Evolutionary conservation across 2,797 vertebrate species (phyloP), one percentile per base, ranked within the genome.

Genomic region (Pterois miles): DNA sequence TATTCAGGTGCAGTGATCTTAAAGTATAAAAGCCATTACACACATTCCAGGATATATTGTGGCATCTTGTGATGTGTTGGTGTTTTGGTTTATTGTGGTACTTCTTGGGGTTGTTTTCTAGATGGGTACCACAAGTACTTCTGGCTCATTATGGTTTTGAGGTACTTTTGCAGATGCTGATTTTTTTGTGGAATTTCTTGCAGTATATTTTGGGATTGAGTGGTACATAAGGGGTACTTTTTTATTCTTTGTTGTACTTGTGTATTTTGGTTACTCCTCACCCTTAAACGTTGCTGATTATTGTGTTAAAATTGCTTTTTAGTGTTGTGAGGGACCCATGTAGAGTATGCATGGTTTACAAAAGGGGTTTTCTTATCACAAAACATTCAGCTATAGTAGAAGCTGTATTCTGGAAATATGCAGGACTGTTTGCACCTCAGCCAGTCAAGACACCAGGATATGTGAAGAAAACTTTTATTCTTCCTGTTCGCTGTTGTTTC

Each of bases 401-500:
- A 31, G 31, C 5, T 5, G 1, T 13, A 4, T 14, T 57, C 25
- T 50, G 38, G 50, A 70, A 60, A 25, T 2, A 29, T 4, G 34
- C 14, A 7, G 3, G 2, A n/a, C 7, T 20, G 2, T 48, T 48
- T 48, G 46, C 46, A n/a, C 46, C 46, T 43, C 7, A 18, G 40
- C 11, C 25, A n/a, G 71, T 22, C 4, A 0, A 59, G 36, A 31
- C 33, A 11, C 2, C 34, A 8, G 46, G 38, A 10, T 20, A 67
- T 52, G 31, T 10, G 23, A 64, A 34, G 8, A 54, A 57, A 20
- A 54, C 50, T 20, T 71, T 23, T 5, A 0, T 38, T 74, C 54
- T 65, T 54, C 56, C n/a, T 27, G 52, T 53, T 48, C 13, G 33
- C 36, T 80, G 48, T 76, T 73, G n/a, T 65, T 64, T 36, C 33